A percentile compares a stretch with the other conserved stretches of the same genome.
phyloP scores from a whole-genome alignment of 2,797 vertebrate genomes.

The Sebastes baramenuke region DNA sequence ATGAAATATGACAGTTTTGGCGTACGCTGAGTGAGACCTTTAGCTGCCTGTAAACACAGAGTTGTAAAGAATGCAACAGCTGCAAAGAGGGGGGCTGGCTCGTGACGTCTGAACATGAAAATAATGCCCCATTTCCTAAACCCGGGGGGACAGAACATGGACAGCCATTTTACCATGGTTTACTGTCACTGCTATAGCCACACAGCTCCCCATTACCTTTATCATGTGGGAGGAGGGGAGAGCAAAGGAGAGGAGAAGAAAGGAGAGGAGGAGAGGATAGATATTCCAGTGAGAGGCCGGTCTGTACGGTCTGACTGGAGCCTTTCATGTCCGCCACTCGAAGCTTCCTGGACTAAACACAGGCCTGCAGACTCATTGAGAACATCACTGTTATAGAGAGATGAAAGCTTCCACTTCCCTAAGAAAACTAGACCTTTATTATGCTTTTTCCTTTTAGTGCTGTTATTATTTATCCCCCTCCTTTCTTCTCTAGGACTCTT shows the following conservation, averaged over 20 bases:
- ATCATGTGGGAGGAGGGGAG: constrained; percentile 41
- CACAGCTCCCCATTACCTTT: constrained; percentile 66
- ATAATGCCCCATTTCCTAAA: constrained; percentile 84
- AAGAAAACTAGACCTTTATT: constrained; percentile 81
- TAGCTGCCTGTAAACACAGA: constrained; percentile 65
- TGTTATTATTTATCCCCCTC: constrained; percentile 77
- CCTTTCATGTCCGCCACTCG: constrained; percentile 82
- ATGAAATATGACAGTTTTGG: constrained; percentile 45
- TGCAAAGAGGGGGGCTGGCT: constrained; percentile 84
- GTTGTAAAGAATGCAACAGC: constrained; percentile 89
- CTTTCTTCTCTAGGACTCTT: constrained; percentile 79
- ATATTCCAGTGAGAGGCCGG: constrained; percentile 65
- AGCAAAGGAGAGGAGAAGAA: constrained; percentile 47
- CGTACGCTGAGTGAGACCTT: constrained; percentile 40
- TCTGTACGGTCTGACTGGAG: constrained; percentile 46
- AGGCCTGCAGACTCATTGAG: constrained; percentile 78
- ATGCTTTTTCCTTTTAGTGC: constrained; percentile 75
- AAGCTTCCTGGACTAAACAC: constrained; percentile 79
- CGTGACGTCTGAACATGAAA: constrained; percentile 81
- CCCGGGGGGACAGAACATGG: constrained; percentile 53
- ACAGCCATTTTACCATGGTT: constrained; percentile 70
- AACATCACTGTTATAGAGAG: constrained; percentile 83
- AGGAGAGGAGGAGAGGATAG: constrained; percentile 53
- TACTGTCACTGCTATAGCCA: constrained; percentile 60
- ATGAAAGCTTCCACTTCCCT: constrained; percentile 80